phyloP scores from a whole-genome alignment of 2,888 invertebrate genomes.

The Liposcelis brunnea region DNA sequence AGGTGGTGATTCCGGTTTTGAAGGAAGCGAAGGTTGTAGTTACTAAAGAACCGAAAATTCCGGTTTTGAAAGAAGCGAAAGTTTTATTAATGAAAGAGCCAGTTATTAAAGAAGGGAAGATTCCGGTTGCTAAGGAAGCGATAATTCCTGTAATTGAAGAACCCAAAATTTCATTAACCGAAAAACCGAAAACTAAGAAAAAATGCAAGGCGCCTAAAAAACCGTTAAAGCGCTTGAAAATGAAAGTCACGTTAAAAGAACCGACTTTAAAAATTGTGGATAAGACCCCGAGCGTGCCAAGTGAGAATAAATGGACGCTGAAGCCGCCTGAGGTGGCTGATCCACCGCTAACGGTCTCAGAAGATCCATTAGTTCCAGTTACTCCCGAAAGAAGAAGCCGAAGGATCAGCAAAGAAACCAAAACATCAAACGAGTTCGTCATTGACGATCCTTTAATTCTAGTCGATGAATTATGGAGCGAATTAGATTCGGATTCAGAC shows the following conservation, averaged over 20 bases:
- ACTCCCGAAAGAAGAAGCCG: neutral
- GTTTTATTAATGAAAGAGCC: too few relatives aligned
- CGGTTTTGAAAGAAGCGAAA: too few relatives aligned
- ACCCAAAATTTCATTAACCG: too few relatives aligned
- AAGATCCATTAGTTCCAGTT: neutral
- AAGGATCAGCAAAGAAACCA: neutral
- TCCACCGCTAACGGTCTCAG: too few relatives aligned
- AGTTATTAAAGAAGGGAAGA: too few relatives aligned
- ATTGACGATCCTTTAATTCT: slow-evolving; percentile 4
- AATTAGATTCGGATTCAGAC: slow-evolving; percentile 6
- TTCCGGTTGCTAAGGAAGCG: too few relatives aligned
- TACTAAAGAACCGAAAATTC: too few relatives aligned
- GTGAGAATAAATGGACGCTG: neutral
- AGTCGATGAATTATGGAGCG: slow-evolving; percentile 7
- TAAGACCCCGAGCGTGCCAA: neutral
- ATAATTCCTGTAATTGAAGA: too few relatives aligned
- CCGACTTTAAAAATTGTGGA: neutral
- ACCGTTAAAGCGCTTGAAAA: neutral
- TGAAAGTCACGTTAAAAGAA: slow-evolving; percentile 7
- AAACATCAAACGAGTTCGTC: neutral
- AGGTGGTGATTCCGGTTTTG: too few relatives aligned
- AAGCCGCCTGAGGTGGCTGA: neutral
- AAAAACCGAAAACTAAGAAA: neutral
- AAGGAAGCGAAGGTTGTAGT: too few relatives aligned
- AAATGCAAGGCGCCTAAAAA: neutral